Evolutionary conservation across 2,113 vertebrate genomes (phyloP).

Genomic region (Corvus hawaiiensis): DNA sequence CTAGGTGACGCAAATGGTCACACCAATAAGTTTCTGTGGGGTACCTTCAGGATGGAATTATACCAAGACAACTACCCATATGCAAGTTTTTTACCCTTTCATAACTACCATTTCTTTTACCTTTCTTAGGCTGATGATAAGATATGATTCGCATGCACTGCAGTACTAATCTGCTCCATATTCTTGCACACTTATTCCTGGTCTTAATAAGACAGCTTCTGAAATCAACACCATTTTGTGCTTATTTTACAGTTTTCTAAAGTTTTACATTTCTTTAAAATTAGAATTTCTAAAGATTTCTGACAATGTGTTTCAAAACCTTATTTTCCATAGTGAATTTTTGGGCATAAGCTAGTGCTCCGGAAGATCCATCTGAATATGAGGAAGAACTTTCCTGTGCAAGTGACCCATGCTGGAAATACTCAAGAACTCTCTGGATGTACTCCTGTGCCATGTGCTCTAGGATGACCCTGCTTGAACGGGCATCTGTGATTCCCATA

Average conservation of each 20-base stretch:
- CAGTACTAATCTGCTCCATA: background rate
- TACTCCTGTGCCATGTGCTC: background rate
- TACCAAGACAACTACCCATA: background rate
- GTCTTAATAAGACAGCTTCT: background rate
- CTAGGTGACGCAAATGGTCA: background rate
- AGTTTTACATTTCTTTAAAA: background rate
- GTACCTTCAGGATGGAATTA: background rate
- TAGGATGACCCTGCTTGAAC: background rate
- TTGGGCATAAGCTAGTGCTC: background rate
- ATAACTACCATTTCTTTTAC: background rate
- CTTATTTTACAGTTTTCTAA: background rate
- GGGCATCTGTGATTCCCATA: background rate
- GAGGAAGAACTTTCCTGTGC: background rate
- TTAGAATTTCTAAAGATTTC: background rate
- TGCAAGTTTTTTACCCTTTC: background rate
- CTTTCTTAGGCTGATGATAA: background rate
- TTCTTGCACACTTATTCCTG: accelerated
- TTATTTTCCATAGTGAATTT: background rate
- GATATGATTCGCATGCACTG: too few species aligned
- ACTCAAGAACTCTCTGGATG: background rate
- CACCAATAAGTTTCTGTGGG: background rate
- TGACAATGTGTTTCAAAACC: background rate
- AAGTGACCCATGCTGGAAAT: background rate
- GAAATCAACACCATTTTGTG: background rate
- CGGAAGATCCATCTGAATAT: background rate